Base-by-base conservation (phyloP, 2,888 invertebrate species). In the Andrena bicolor region DNA sequence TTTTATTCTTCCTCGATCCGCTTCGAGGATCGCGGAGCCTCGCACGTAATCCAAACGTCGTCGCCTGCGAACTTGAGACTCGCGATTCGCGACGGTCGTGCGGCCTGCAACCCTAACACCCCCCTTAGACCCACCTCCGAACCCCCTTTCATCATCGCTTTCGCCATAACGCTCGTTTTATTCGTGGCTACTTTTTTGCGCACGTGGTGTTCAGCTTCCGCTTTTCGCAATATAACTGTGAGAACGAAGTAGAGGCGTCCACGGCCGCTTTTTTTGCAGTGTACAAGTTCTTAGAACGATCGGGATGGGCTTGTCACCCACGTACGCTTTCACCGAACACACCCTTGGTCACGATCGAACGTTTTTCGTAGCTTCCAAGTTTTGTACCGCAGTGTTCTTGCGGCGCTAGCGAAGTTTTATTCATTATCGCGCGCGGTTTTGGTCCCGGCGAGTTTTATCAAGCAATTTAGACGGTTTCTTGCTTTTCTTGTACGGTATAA, bases 121-220 rank as follows among this genome's bases (percentile, higher is more conserved):
- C 8, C 8, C 5, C 7, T 30, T 26, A 32, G 28, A 20, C 5
- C 28, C 10, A 32, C 13, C 10, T 13, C 32, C n/a, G 6, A 30
- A 7, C 60, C 58, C 58, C 20, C 20, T 60, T 68, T 60, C 63
- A 58, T 82, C 82, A 73, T 60, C 41, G 73, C 81, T 73, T 81
- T 73, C 53, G 51, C 35, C 78, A 56, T 41, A 69, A 61, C 69
- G 82, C 82, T 82, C 74, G 41, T 77, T 83, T 87, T 80, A 63
- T 79, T 84, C 87, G 80, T 85, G 79, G 83, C 85, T 87, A 87
- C 61, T 70, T 41, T 41, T 41, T 41, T 83, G 81, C 85, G 81
- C 87, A 87, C 86, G 79, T 87, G 86, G 77, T 87, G 81, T 87
- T 85, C 70, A 81, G 86, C 86, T 87, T 87, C 74, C 79, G 87